Evolutionary conservation across 30 jellyfish, hydroid and myxozoan species (phyloP).

Genomic region (Hydractinia echinata): DNA sequence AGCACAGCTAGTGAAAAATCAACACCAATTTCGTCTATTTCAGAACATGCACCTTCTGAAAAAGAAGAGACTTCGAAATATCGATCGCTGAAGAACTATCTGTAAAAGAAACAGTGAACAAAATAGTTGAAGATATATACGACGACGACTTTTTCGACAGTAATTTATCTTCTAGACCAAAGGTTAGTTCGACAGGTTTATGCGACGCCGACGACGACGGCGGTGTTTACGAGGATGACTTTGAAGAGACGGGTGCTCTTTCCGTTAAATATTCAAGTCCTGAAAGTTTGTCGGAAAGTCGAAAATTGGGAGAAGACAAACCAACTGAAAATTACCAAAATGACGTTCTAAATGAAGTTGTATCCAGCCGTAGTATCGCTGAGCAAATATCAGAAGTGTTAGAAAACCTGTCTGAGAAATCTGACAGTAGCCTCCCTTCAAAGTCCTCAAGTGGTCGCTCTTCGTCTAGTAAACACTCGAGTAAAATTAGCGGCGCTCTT

Average conservation of each 20-base stretch:
- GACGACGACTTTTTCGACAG: constrained; percentile 78
- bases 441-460: not conserved
- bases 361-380: not conserved
- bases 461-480: not conserved
- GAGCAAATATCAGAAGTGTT: not conserved
- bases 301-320: too few species aligned
- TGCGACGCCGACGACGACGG: not conserved
- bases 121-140: constrained; percentile 29
- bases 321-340: too few species aligned
- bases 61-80: not conserved
- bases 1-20: not conserved
- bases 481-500: not conserved
- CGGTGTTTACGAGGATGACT: not conserved
- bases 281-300: not conserved
- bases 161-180: not conserved
- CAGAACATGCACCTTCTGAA: not conserved
- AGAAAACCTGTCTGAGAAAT: not conserved
- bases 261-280: constrained; percentile 12
- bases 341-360: not conserved
- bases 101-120: not conserved
- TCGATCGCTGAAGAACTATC: constrained; percentile 9
- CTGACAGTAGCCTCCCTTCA: not conserved
- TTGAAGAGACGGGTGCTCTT: not conserved
- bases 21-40: not conserved
- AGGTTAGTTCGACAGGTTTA: not conserved